Evolutionary conservation across 2,888 invertebrate species (phyloP).

Genomic region (Leptarthrus brevirostris): DNA sequence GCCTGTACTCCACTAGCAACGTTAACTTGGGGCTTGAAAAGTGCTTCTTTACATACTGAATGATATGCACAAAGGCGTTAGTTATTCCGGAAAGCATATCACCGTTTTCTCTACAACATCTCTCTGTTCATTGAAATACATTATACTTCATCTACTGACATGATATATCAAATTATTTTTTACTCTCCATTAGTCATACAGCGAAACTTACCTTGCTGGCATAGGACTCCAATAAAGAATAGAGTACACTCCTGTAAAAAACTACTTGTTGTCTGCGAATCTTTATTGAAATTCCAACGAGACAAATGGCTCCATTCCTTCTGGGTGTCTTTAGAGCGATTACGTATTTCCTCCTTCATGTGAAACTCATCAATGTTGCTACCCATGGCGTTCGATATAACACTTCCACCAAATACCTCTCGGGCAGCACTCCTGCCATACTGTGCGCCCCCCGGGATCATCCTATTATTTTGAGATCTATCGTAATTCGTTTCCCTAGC

Average conservation of each 20-base stretch:
- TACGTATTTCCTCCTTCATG: not conserved
- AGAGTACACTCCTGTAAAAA: constrained; percentile 63
- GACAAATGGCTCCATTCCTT: constrained; percentile 43
- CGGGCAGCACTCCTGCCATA: not conserved
- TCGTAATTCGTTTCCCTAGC: constrained; percentile 27
- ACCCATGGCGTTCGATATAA: not conserved
- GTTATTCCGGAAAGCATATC: not conserved
- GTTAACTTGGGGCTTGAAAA: no score
- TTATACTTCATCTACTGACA: not conserved
- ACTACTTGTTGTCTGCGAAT: constrained; percentile 55
- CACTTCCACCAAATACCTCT: not conserved
- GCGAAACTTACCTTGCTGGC: constrained; percentile 66
- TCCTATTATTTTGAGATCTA: constrained; percentile 39
- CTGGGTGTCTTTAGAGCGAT: constrained; percentile 20
- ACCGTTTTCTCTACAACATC: not conserved
- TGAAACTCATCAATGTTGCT: constrained; percentile 1
- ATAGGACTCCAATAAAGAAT: constrained; percentile 67
- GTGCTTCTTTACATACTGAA: no score
- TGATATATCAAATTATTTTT: not conserved
- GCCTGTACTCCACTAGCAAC: no score
- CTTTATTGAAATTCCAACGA: constrained; percentile 45
- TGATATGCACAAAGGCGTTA: no score
- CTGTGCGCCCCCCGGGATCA: not conserved
- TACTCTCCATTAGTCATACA: constrained; percentile 28
- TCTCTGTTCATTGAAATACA: not conserved